Evolutionary conservation across 2,113 vertebrate species (phyloP).

Genomic region (Cricetomys ansorgei): DNA sequence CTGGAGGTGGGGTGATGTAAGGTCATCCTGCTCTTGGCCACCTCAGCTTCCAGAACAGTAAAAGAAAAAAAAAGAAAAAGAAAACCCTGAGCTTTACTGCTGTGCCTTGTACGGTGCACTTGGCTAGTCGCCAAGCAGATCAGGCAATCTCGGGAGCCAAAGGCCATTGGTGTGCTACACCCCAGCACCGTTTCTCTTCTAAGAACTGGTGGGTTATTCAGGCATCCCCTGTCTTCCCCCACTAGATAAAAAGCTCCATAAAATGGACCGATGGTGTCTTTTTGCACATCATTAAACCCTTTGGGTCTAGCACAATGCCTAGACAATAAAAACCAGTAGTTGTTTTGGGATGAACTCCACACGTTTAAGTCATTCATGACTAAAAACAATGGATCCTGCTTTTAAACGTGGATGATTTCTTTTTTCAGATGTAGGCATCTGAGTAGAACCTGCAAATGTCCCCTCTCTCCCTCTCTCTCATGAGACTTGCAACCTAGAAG

Average conservation of each 20-base stretch:
- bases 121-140: neutral
- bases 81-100: neutral
- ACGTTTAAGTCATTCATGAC: conserved; percentile 54
- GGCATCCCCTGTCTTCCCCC: neutral
- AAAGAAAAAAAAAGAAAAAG: too few species aligned
- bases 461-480: neutral
- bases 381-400: conserved; percentile 17
- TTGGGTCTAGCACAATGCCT: neutral
- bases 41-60: neutral
- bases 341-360: conserved; percentile 36
- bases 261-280: neutral
- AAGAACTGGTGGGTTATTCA: neutral
- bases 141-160: neutral
- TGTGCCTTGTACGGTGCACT: neutral
- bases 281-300: conserved; percentile 43
- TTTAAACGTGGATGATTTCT: neutral
- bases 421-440: neutral
- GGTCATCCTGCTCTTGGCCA: neutral
- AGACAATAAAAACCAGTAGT: neutral
- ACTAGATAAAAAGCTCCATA: neutral
- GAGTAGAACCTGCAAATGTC: conserved; percentile 2
- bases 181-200: too few species aligned
- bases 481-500: neutral
- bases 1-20: neutral
- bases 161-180: neutral